Evolutionary conservation across 2,888 invertebrate species (phyloP).

Genomic region (Pseudococcus jackbeardsleyi): DNA sequence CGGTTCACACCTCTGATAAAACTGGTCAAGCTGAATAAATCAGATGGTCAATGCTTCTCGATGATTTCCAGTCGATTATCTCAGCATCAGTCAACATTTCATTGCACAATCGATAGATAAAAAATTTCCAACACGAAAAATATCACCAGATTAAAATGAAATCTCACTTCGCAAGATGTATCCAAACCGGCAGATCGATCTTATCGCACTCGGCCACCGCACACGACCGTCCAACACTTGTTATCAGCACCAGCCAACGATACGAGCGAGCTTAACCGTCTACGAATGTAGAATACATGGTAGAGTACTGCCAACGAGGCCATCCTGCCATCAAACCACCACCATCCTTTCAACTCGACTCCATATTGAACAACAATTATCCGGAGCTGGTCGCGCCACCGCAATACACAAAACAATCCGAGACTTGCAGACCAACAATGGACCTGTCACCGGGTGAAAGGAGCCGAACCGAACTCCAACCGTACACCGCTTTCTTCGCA

Average conservation of each 20-base stretch:
- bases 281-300: constrained; percentile 59
- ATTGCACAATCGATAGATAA: no score
- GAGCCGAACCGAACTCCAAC: no score
- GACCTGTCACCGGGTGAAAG: neutral
- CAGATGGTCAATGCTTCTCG: no score
- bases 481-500: no score
- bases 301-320: constrained; percentile 51
- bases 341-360: neutral
- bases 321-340: constrained; percentile 40
- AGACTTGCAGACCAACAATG: neutral
- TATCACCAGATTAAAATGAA: no score
- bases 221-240: neutral
- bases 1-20: neutral
- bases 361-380: neutral
- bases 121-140: no score
- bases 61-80: no score
- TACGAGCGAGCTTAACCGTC: constrained; percentile 12
- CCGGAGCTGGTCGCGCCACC: neutral
- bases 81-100: no score
- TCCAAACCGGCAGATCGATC: no score
- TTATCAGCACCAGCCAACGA: neutral
- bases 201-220: no score
- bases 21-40: no score
- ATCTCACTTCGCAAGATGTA: no score
- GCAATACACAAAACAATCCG: neutral